Base-by-base conservation (phyloP, 2,797 vertebrate species). In the Channa striata region DNA sequence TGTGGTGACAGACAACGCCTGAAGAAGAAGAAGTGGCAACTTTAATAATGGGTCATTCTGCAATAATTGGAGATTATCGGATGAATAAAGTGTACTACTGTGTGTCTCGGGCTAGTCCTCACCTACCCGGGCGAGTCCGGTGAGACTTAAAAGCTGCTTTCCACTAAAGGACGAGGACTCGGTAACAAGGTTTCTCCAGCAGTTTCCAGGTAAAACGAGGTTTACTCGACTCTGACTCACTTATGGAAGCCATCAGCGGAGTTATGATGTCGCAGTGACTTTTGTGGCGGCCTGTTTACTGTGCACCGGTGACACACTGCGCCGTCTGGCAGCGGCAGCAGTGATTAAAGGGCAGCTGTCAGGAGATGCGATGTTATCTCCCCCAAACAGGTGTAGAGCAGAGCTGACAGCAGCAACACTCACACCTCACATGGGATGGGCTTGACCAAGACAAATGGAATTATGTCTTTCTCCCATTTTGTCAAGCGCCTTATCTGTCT, bases 311-410 rank as follows among this genome's bases (percentile, higher is more conserved):
- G 34, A 76, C 68, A 59, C 79, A 50, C 66, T 52, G 50, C 65
- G 80, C 82, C 64, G 49, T 75, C 78, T 81, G 77, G 56, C 67
- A 71, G 66, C 49, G 30, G 77, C 82, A 72, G 80, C 37, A 75
- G 84, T 91, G 92, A 92, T 93, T 89, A 90, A 93, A 92, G 86
- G 89, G 87, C 89, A 89, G 73, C 87, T 92, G 90, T 89, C 84
- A 76, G 77, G 80, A 86, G 87, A 90, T 82, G 81, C 12, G 88
- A 92, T 91, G 89, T 93, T 94, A 91, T 91, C 89, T 87, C 58
- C 75, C 34, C 75, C 69, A 80, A 92, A 90, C 89, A 90, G 88
- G 81, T 89, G 85, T 80, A 86, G 78, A 88, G 80, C 82, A 30
- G 81, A 78, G 86, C 84, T 87, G 89, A 89, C 87, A 90, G 87